Percentiles rank a stretch among this genome's conserved stretches.
Conservation (phyloP, 2,113 vertebrate genomes). For the Amphilophus citrinellus region DNA sequence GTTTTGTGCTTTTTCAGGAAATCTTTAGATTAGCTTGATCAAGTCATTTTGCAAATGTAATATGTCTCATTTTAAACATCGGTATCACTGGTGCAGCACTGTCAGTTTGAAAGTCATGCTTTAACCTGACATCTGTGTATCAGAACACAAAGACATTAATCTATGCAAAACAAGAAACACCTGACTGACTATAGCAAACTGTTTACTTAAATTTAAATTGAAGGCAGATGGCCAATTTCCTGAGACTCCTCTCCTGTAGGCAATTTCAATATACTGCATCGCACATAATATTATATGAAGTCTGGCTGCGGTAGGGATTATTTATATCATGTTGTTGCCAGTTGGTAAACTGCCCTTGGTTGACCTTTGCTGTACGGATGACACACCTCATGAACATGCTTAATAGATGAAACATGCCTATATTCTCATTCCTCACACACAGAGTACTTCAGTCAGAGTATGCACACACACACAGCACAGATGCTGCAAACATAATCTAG, state of each 20-base stretch:
- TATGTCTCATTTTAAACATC: neutral
- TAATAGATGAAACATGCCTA: slow-evolving; percentile 51
- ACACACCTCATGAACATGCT: slow-evolving; percentile 49
- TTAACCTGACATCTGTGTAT: neutral
- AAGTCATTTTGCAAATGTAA: neutral
- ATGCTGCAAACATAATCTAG: slow-evolving; percentile 50
- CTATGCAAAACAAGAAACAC: slow-evolving; percentile 22
- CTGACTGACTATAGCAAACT: slow-evolving; percentile 29
- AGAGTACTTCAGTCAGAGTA: neutral
- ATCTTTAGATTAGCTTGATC: neutral
- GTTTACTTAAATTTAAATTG: slow-evolving; percentile 41
- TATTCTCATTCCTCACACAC: slow-evolving; percentile 24
- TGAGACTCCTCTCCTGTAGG: slow-evolving; percentile 43
- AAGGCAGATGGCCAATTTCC: slow-evolving; percentile 60
- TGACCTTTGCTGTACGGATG: slow-evolving; percentile 54
- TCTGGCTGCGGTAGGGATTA: slow-evolving; percentile 41
- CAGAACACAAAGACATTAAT: slow-evolving; percentile 5
- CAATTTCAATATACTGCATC: slow-evolving; percentile 41
- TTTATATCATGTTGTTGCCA: slow-evolving; percentile 59
- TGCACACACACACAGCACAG: slow-evolving; percentile 23
- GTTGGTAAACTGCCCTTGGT: slow-evolving; percentile 64
- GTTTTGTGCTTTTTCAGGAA: neutral
- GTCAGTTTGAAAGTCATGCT: neutral
- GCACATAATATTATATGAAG: slow-evolving; percentile 44
- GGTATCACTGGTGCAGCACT: neutral